These are phyloP conservation scores for Drosophila carrolli DNA, from an alignment of 1,140 invertebrate genomes.

Conservation along the genomic window DNA sequence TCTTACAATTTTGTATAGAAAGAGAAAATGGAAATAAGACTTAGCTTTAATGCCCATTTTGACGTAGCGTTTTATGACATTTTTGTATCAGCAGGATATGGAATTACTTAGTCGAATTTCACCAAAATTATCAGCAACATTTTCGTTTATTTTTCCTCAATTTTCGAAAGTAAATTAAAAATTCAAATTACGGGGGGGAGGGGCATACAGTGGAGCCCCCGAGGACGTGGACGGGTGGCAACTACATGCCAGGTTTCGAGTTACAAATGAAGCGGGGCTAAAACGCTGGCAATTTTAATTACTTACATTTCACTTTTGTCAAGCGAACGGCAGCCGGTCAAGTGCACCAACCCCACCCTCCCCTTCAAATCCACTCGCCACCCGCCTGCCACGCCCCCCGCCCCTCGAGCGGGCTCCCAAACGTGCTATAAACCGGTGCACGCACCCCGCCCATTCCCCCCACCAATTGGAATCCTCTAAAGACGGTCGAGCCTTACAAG, in stretches of 20 bases:
- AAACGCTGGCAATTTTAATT: slow-evolving; percentile 77
- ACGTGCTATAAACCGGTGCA: slow-evolving; percentile 74
- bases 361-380: background rate
- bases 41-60: background rate
- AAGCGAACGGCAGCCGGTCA: slow-evolving; percentile 70
- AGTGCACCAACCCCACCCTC: slow-evolving; percentile 46
- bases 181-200: background rate
- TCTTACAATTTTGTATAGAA: too few relatives aligned
- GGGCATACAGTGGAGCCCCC: slow-evolving; percentile 7
- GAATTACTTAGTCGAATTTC: background rate
- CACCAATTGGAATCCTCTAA: slow-evolving; percentile 22
- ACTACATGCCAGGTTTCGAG: slow-evolving; percentile 38
- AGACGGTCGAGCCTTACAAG: slow-evolving; percentile 13
- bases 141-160: background rate
- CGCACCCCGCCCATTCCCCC: slow-evolving; percentile 27
- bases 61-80: too few relatives aligned
- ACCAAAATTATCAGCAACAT: background rate
- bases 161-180: slow-evolving; percentile 20
- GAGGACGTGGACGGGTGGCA: background rate
- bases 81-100: background rate
- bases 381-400: background rate
- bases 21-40: too few relatives aligned
- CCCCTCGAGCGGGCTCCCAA: slow-evolving; percentile 42
- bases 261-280: slow-evolving; percentile 54
- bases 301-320: slow-evolving; percentile 80